Evolutionary conservation across 1,140 invertebrate species (phyloP).

Genomic region (Drosophila saltans): DNA sequence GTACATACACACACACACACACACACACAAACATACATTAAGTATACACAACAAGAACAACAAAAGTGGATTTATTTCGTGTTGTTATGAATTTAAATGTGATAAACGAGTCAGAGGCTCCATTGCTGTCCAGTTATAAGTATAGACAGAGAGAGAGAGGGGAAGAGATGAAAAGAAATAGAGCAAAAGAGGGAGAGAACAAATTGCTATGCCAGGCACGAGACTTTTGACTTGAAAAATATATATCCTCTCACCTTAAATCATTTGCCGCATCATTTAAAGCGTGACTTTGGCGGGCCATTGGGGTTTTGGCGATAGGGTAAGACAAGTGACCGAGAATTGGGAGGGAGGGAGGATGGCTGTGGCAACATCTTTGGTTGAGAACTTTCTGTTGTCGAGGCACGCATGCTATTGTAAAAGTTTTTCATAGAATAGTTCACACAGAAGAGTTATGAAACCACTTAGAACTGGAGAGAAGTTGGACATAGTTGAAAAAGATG

Average conservation of each 20-base stretch:
- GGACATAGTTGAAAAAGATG: constrained; percentile 23
- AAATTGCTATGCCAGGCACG: constrained; percentile 60
- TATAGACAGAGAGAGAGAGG: neutral
- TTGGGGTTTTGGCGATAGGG: neutral
- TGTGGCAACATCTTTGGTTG: constrained; percentile 30
- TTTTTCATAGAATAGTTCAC: constrained; percentile 46
- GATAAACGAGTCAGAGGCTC: constrained; percentile 59
- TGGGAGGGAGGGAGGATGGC: neutral
- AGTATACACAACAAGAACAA: constrained; percentile 26
- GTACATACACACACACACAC: constrained; percentile 1
- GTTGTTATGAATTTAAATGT: constrained; percentile 73
- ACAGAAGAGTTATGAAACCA: constrained; percentile 59
- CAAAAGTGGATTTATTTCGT: constrained; percentile 39
- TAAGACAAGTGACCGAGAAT: neutral
- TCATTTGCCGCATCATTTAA: constrained; percentile 55
- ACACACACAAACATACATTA: neutral
- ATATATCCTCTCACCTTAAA: constrained; percentile 42
- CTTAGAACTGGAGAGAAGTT: constrained; percentile 36
- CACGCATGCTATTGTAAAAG: constrained; percentile 52
- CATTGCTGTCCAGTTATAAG: constrained; percentile 40
- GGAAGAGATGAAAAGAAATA: neutral
- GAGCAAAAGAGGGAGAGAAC: neutral
- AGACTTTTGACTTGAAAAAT: constrained; percentile 24
- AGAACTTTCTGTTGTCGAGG: constrained; percentile 24
- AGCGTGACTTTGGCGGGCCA: constrained; percentile 7